These are phyloP conservation scores for Bemisia tabaci DNA, from an alignment of 1,140 invertebrate species.

Conservation along the genomic window DNA sequence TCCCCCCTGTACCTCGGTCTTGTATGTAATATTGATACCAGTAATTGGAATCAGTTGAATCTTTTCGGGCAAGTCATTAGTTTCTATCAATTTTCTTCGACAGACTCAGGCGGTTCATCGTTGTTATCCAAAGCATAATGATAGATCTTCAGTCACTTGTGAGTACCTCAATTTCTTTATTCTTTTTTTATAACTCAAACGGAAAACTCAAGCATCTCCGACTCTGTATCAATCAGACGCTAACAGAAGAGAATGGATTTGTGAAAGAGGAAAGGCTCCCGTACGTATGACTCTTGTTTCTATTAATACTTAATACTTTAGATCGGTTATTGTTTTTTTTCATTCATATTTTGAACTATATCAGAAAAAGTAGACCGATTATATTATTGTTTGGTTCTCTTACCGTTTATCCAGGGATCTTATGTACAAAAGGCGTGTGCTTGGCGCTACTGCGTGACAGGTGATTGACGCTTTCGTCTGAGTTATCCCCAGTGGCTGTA, in stretches of 20 bases:
- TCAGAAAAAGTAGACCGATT: neutral
- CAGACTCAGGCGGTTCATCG: too few relatives aligned
- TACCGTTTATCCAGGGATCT: neutral
- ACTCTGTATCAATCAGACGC: neutral
- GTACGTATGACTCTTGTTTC: neutral
- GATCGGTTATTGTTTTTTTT: neutral
- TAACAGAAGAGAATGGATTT: neutral
- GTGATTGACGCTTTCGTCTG: neutral
- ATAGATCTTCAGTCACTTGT: neutral
- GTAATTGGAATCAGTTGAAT: too few relatives aligned
- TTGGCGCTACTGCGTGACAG: neutral
- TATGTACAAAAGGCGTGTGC: neutral
- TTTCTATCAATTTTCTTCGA: too few relatives aligned
- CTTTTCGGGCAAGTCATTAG: too few relatives aligned
- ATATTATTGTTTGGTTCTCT: neutral
- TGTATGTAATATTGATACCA: too few relatives aligned
- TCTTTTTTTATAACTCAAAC: neutral
- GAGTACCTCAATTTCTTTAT: neutral
- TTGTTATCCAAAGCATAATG: neutral
- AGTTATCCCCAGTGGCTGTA: neutral
- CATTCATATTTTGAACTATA: neutral
- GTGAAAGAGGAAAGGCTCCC: neutral
- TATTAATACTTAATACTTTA: neutral
- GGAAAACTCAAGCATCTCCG: too few relatives aligned
- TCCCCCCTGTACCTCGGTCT: too few relatives aligned